Evolutionary conservation across 2,888 invertebrate species (phyloP).

Genomic region (Pecten maximus): DNA sequence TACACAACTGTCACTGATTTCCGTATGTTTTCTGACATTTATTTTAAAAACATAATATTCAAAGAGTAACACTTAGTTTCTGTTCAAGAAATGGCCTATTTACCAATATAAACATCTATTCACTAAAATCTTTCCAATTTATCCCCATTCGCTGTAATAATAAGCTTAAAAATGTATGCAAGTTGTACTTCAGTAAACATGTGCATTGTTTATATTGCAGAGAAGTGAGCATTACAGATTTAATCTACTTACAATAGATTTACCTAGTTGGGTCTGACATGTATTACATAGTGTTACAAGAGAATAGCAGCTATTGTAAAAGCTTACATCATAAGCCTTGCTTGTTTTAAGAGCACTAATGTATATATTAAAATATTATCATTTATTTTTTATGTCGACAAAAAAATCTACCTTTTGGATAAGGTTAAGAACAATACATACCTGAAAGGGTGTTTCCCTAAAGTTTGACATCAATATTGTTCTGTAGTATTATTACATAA

Average conservation of each 20-base stretch:
- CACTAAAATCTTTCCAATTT: background rate
- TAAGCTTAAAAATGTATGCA: background rate
- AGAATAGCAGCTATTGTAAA: background rate
- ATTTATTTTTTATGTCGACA: background rate
- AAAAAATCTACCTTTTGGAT: background rate
- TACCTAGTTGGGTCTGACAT: background rate
- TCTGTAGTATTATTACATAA: background rate
- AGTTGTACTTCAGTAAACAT: background rate
- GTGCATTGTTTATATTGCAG: background rate
- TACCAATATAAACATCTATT: background rate
- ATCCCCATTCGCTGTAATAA: background rate
- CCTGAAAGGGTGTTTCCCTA: background rate
- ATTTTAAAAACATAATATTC: constrained; percentile 13
- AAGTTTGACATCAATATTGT: background rate
- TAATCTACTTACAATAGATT: constrained; percentile 6
- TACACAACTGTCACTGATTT: background rate
- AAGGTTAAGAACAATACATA: background rate
- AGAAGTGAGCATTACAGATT: background rate
- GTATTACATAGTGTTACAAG: background rate
- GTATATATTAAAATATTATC: constrained; percentile 30
- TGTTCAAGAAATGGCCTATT: background rate
- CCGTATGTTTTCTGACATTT: background rate
- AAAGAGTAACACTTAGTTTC: constrained; percentile 1
- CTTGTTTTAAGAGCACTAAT: constrained; percentile 15
- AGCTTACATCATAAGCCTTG: background rate